phyloP scores from a whole-genome alignment of 2,797 vertebrate species.

The Sebastes matsubarae region DNA sequence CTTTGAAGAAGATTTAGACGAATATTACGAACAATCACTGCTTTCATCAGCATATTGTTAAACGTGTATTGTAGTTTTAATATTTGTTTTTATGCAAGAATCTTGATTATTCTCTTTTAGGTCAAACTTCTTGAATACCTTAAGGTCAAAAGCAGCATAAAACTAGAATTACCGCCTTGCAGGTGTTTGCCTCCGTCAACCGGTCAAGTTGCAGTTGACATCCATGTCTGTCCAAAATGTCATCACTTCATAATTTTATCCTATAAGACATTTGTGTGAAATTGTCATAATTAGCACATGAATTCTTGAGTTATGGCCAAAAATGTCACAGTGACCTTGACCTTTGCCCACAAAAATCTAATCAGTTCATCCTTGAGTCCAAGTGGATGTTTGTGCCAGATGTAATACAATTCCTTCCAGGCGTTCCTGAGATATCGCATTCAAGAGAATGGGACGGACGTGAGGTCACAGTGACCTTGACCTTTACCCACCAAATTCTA shows the following conservation, averaged over 20 bases:
- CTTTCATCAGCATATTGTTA: constrained; percentile 2
- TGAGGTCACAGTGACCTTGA: too few species aligned
- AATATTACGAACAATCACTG: constrained; percentile 9
- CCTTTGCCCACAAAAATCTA: not conserved
- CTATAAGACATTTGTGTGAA: too few species aligned
- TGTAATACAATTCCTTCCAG: not conserved
- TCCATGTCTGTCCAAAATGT: too few species aligned
- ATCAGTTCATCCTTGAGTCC: too few species aligned
- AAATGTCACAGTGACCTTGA: fast-evolving
- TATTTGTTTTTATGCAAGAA: not conserved
- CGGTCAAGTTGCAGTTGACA: not conserved
- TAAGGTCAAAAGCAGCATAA: not conserved
- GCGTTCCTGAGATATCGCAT: too few species aligned
- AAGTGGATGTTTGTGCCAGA: too few species aligned
- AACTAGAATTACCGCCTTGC: not conserved
- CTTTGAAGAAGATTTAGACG: not conserved
- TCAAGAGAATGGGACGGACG: too few species aligned
- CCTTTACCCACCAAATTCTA: too few species aligned
- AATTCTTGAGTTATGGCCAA: too few species aligned
- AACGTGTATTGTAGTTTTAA: not conserved
- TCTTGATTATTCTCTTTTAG: not conserved
- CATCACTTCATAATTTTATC: too few species aligned
- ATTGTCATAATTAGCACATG: too few species aligned
- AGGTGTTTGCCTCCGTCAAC: not conserved
- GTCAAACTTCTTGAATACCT: not conserved